Evolutionary conservation across 2,888 invertebrate genomes (phyloP), one percentile per base, ranked within the genome.

Genomic region (Siphlonurus alternatus): DNA sequence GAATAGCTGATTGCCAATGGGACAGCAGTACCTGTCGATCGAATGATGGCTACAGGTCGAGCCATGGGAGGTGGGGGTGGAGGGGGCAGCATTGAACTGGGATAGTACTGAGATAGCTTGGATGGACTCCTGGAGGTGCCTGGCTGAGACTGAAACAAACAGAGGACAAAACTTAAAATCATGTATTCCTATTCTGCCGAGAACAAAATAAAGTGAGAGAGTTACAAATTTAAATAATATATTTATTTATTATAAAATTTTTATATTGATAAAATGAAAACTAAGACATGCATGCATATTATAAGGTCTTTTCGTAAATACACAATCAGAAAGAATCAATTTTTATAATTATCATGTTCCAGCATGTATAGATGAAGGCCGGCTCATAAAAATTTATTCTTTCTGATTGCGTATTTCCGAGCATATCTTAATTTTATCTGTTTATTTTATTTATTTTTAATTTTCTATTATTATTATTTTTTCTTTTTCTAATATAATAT

Each of bases 1-100:
- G 56, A 56, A 56, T 56, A 56, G 56, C 56, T 56, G 56, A 56
- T 56, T 56, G 56, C 56, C 56, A 56, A 56, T n/a, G 56, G 56
- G 56, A 56, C 56, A 56, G 56, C 56, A n/a, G 77, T 80, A 78
- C 86, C 88, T 71, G 93, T 93, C 64, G 94, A 94, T 71, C 94
- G 83, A 72, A 96, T 93, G 72, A 97, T 94, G 67, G 96, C 94
- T 25, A 96, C 96, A 0, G 96, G 96, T 68, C 96, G 81, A 2
- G 96, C 95, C 91, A 96, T 93, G 20, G 95, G 95, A 5, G 95
- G 94, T 38, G 95, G 83, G 2, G 95, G 95, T 5, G 94, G 93
- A 24, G 95, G 95, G 3, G 95, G 95, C 73, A 96, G 81, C 90
- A 96, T 95, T 64, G 93, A 87, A 73, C 90, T 92, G 70, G 86